Conservation (phyloP, 2,113 vertebrate species). For the Prochilodus magdalenae region DNA sequence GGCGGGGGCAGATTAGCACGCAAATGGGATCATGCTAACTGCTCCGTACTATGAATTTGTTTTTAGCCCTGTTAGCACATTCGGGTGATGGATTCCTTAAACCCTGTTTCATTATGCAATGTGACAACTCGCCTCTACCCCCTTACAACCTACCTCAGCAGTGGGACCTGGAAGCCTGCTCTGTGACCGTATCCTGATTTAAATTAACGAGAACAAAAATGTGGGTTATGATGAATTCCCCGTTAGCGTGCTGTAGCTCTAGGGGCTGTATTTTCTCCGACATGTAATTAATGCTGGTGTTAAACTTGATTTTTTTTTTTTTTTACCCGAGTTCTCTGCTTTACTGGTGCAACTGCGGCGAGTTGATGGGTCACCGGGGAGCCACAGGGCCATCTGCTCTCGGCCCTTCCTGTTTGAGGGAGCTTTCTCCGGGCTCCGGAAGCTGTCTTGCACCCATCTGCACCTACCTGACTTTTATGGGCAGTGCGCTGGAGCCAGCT, state of each 20-base stretch:
- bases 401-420: neutral
- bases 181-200: neutral
- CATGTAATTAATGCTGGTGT: neutral
- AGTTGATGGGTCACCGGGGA: conserved; percentile 6
- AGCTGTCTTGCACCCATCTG: neutral
- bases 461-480: conserved; percentile 21
- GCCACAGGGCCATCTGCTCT: conserved; percentile 2
- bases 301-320: conserved; percentile 6
- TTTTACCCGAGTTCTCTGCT: neutral
- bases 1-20: neutral
- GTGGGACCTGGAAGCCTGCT: neutral
- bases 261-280: neutral
- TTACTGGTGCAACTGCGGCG: neutral
- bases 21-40: neutral
- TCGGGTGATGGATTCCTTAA: neutral
- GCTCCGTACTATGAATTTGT: neutral
- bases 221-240: neutral
- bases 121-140: neutral
- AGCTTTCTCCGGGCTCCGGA: neutral
- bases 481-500: neutral
- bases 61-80: neutral
- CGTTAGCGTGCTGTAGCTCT: neutral
- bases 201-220: neutral
- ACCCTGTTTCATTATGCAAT: neutral
- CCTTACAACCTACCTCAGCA: neutral